Conservation (phyloP, 2,888 invertebrate species). For the Clitarchus hookeri region DNA sequence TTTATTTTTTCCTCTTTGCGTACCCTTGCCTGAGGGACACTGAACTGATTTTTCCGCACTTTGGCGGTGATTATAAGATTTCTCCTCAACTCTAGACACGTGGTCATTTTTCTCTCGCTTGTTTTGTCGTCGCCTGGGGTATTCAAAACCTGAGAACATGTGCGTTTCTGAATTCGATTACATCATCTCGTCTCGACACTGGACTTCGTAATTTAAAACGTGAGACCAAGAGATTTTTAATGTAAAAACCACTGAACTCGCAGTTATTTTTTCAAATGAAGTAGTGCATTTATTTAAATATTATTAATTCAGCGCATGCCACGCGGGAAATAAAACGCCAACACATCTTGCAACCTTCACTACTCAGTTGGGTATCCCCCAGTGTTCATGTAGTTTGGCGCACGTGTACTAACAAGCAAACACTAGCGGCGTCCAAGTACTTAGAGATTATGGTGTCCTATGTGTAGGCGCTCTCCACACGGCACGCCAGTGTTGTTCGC, state of each 20-base stretch:
- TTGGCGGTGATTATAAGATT: not conserved
- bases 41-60: not conserved
- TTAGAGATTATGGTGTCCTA: no score
- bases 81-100: not conserved
- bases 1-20: not conserved
- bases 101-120: not conserved
- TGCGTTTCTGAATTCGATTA: not conserved
- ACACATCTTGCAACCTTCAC: no score
- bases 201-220: not conserved
- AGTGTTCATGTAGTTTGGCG: no score
- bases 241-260: not conserved
- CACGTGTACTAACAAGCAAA: no score
- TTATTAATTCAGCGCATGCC: no score
- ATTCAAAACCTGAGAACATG: not conserved
- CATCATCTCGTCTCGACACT: not conserved
- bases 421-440: no score
- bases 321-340: no score
- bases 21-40: not conserved
- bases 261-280: no score
- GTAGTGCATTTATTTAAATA: no score
- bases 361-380: no score
- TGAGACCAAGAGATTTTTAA: not conserved
- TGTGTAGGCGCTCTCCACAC: no score
- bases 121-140: not conserved
- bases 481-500: no score